Conservation (phyloP, 2,888 invertebrate species). For the Abrostola tripartita region DNA sequence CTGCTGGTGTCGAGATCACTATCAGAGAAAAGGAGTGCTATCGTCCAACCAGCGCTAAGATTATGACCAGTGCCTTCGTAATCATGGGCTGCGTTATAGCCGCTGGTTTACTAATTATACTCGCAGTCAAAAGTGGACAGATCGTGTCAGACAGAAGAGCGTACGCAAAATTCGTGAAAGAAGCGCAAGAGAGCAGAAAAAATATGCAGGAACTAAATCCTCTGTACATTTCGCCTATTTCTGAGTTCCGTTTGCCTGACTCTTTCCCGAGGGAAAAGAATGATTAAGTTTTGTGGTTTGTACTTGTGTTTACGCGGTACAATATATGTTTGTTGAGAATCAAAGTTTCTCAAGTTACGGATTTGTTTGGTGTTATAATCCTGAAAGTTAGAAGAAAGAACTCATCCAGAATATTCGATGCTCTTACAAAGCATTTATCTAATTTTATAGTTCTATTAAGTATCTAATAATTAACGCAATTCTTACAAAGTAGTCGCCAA, state of each 20-base stretch:
- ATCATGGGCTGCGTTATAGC: slow-evolving; percentile 83
- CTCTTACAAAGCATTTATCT: no score
- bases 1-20: slow-evolving; percentile 74
- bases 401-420: no score
- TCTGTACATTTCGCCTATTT: slow-evolving; percentile 89
- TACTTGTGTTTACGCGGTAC: background rate
- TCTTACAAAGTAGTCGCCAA: no score
- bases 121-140: slow-evolving; percentile 77
- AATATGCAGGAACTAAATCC: slow-evolving; percentile 87
- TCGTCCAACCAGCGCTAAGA: slow-evolving; percentile 74
- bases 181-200: slow-evolving; percentile 78
- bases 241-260: slow-evolving; percentile 87
- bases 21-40: slow-evolving; percentile 76
- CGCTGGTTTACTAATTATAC: slow-evolving; percentile 80
- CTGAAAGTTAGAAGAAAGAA: no score
- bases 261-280: slow-evolving; percentile 79
- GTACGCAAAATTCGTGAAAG: slow-evolving; percentile 84
- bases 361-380: no score
- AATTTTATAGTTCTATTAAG: no score
- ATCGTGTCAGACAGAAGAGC: slow-evolving; percentile 85
- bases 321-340: no score
- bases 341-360: no score
- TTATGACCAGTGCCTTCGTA: slow-evolving; percentile 73
- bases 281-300: slow-evolving; percentile 59
- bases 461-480: no score